Conservation (phyloP, 2,888 invertebrate genomes). For the Dolichomitus sp. region DNA sequence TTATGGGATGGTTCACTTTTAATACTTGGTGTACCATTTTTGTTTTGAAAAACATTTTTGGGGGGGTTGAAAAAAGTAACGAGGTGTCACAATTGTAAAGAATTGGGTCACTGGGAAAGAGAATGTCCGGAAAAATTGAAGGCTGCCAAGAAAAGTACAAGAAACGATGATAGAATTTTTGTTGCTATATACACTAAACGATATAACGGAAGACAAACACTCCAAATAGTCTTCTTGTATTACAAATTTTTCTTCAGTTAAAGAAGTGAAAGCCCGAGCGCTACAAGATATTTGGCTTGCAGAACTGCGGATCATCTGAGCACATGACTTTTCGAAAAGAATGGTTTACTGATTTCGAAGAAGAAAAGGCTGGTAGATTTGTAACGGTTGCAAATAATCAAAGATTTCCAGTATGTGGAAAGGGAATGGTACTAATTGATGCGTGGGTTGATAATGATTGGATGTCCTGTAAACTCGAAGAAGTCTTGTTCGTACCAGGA, state of each 20-base stretch:
- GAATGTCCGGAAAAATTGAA: background rate
- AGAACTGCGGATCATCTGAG: background rate
- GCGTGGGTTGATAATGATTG: background rate
- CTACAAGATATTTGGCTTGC: constrained; percentile 1
- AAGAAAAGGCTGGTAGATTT: background rate
- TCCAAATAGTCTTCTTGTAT: too few species aligned
- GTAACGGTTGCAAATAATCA: constrained; percentile 15
- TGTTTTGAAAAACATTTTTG: too few species aligned
- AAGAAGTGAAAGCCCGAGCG: background rate
- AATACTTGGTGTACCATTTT: too few species aligned
- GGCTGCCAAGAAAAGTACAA: background rate
- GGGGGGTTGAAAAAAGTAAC: constrained; percentile 2
- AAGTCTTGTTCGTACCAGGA: constrained; percentile 40
- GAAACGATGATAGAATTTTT: too few species aligned
- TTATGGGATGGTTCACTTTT: too few species aligned
- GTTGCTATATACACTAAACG: background rate
- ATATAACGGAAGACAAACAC: background rate
- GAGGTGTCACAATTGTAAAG: background rate
- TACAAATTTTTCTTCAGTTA: too few species aligned
- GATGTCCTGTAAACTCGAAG: constrained; percentile 15
- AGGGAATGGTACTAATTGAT: background rate
- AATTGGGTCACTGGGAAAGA: constrained; percentile 13
- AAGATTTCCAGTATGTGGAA: background rate
- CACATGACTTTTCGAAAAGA: constrained; percentile 16
- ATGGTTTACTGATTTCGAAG: background rate